Conservation (phyloP, 2,797 vertebrate species). For the Parambassis ranga region DNA sequence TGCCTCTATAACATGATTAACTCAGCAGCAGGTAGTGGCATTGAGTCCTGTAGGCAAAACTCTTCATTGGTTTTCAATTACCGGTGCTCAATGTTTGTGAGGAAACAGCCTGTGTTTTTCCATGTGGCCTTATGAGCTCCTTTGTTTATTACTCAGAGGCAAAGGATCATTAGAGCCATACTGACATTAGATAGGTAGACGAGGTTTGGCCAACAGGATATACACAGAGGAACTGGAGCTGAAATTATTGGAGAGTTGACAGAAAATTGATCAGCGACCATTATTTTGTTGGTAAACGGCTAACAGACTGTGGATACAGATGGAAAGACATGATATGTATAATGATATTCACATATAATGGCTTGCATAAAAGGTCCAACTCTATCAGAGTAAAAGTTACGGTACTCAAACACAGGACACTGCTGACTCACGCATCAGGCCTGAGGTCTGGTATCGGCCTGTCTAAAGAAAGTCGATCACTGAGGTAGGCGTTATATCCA, state of each 20-base stretch:
- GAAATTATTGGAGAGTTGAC: background rate
- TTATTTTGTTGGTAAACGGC: no score
- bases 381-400: no score
- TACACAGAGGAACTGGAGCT: background rate
- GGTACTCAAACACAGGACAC: no score
- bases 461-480: conserved; percentile 91
- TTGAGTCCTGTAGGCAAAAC: conserved; percentile 4
- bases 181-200: no score
- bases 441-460: conserved; percentile 91
- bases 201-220: background rate
- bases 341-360: no score
- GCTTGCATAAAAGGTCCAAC: no score
- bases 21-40: conserved; percentile 1
- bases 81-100: background rate
- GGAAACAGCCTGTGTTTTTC: conserved; percentile 2
- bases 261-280: no score
- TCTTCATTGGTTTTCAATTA: conserved; percentile 29
- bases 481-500: conserved; percentile 98
- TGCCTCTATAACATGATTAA: background rate
- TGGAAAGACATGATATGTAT: no score
- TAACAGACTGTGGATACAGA: no score
- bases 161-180: background rate
- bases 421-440: conserved; percentile 89
- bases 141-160: conserved; percentile 1
- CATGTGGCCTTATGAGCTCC: background rate